Evolutionary conservation across 2,113 vertebrate species (phyloP), one percentile per base, ranked within the genome.

Genomic region (Muscicapa adusta): DNA sequence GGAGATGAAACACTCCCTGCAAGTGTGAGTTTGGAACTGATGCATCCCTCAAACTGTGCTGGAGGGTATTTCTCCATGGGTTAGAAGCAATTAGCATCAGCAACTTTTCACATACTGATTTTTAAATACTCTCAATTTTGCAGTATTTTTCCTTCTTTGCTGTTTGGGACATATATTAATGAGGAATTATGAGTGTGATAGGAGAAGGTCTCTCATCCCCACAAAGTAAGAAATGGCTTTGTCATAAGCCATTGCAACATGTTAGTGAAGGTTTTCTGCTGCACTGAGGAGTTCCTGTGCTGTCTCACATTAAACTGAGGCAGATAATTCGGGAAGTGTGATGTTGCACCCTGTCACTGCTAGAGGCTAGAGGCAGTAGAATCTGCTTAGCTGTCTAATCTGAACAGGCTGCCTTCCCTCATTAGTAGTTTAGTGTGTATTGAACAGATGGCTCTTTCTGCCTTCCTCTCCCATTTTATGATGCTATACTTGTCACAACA

Each of bases 231-330:
- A 82, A 72, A 65, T 19, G 10, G 9, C 79, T 89, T 79, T 79
- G 15, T 38, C 18, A 18, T 38, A 38, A 65, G 31, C 14, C 54
- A 15, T 38, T 47, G 63, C 18, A 70, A 58, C 0, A 0, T 33
- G 45, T 23, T 10, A n/a, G 0, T 40, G 38, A 79, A 65, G 53
- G 31, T 42, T 78, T 93, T 40, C 26, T 1, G 0, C 31, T 53
- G 34, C 45, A 16, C 25, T 57, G n/a, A 51, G 54, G 72, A 83
- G 33, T 42, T 58, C 16, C 57, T n/a, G 10, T 34, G 8, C 31
- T 58, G 36, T 40, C 34, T 63, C 20, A 0, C 1, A 0, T 48
- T 40, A 51, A 63, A 29, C 22, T 22, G 1, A 28, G 38, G 40
- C 16, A 54, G 43, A 12, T 29, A 83, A 70, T 60, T 76, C 4